Base-by-base conservation (phyloP, 2,797 vertebrate genomes). In the Eospalax fontanierii region DNA sequence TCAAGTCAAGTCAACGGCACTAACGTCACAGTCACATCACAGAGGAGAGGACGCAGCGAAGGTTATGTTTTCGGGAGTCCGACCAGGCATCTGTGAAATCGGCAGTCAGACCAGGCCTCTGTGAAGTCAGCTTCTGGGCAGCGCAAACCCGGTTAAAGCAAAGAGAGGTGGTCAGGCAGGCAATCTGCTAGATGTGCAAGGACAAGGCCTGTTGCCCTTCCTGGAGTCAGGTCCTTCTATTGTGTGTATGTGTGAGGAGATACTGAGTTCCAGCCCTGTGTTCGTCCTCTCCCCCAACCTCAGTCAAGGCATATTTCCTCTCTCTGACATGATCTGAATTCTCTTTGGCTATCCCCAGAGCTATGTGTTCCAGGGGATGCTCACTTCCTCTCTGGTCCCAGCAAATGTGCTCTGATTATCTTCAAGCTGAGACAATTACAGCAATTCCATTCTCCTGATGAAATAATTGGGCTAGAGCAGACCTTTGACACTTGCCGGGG, bases 21-120 rank as follows among this genome's bases (percentile, higher is more conserved):
- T 92, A 50, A 85, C 43, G 68, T 75, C 14, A 11, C 1, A 78
- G 46, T 54, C 21, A 87, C 38, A 26, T 12, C 61, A 1, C 9
- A n/a, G n/a, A n/a, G n/a, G n/a, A 85, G 89, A 43, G 70, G 22
- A 8, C 30, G 22, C 33, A 22, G 33, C 66, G 59, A 35, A 28
- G 43, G 46, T 90, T 66, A 68, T 2, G 71, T 87, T 80, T 93
- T 57, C 16, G 63, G 57, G 71, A 87, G 71, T 57, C 28, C 92
- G 92, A 50, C 1, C 15, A 82, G 68, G 71, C 12, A n/a, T 59
- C 66, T 68, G 40, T 19, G 30, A 89, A 57, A 43, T 75, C n/a
- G 93, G n/a, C 26, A n/a, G n/a, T n/a, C n/a, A n/a, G n/a, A n/a
- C n/a, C n/a, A n/a, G n/a, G n/a, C n/a, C n/a, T n/a, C n/a, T n/a